Evolutionary conservation across 2,888 invertebrate genomes (phyloP).

Genomic region (Lithosia quadra): DNA sequence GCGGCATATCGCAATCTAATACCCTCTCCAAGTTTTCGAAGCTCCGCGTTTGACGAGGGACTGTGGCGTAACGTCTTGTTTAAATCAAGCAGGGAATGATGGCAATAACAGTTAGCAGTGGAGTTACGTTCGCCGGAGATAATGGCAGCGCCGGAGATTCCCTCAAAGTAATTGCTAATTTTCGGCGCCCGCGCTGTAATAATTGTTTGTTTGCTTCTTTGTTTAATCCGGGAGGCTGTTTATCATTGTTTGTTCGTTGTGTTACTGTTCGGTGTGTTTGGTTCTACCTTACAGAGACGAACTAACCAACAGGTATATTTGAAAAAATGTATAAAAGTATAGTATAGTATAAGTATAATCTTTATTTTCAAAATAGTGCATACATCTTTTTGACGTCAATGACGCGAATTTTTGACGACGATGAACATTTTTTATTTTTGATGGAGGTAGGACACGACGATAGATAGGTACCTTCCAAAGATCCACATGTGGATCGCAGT

Average conservation of each 20-base stretch:
- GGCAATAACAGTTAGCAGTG: conserved; percentile 81
- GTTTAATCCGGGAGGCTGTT: conserved; percentile 42
- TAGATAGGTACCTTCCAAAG: too few relatives aligned
- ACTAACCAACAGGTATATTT: not conserved
- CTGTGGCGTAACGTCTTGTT: conserved; percentile 75
- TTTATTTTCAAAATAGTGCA: too few relatives aligned
- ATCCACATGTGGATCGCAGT: too few relatives aligned
- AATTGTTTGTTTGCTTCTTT: conserved; percentile 78
- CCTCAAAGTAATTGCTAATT: conserved; percentile 83
- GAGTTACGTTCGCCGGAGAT: conserved; percentile 76
- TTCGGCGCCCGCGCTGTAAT: conserved; percentile 63
- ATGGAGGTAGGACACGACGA: too few relatives aligned
- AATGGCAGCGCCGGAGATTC: conserved; percentile 77
- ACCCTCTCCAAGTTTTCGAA: conserved; percentile 32
- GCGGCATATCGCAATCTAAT: conserved; percentile 9
- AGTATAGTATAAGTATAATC: too few relatives aligned
- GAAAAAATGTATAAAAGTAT: too few relatives aligned
- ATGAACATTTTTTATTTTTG: too few relatives aligned
- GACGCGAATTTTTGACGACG: too few relatives aligned
- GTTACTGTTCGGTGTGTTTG: conserved; percentile 1
- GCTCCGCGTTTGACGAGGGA: conserved; percentile 56
- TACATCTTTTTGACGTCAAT: too few relatives aligned
- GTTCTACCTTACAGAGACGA: not conserved
- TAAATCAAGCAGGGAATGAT: conserved; percentile 83
- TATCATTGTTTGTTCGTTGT: conserved; percentile 28